Conservation (phyloP, 2,888 invertebrate species). For the Diloba caeruleocephala region DNA sequence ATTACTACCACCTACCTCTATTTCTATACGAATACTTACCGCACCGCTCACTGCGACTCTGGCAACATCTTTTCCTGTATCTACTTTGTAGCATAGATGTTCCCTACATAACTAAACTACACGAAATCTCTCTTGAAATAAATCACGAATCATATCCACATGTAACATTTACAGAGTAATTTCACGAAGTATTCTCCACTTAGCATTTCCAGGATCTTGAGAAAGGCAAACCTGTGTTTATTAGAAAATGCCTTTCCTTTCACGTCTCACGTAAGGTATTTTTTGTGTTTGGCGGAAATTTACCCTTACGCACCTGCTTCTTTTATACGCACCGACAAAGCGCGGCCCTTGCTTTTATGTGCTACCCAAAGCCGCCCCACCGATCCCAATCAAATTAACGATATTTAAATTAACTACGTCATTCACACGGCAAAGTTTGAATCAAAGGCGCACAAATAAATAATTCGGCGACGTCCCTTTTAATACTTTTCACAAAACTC, state of each 20-base stretch:
- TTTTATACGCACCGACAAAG: slow-evolving; percentile 66
- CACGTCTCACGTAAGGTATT: slow-evolving; percentile 68
- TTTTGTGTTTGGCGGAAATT: slow-evolving; percentile 68
- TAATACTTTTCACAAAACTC: slow-evolving; percentile 65
- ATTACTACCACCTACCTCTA: slow-evolving; percentile 70
- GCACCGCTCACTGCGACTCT: slow-evolving; percentile 34
- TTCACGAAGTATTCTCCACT: slow-evolving; percentile 25
- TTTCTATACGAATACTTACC: slow-evolving; percentile 53
- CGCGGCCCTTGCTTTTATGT: slow-evolving; percentile 59
- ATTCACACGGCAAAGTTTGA: slow-evolving; percentile 51
- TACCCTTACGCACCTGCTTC: slow-evolving; percentile 70
- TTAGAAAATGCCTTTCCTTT: slow-evolving; percentile 75
- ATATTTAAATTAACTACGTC: slow-evolving; percentile 64
- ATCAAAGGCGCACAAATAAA: slow-evolving; percentile 56
- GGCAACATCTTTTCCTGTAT: slow-evolving; percentile 34
- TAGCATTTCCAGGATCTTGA: slow-evolving; percentile 28
- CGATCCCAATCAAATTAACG: slow-evolving; percentile 66
- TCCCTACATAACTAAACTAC: slow-evolving; percentile 1
- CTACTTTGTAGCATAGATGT: slow-evolving; percentile 11
- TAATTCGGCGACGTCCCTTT: slow-evolving; percentile 61
- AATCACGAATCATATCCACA: slow-evolving; percentile 5
- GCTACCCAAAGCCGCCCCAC: slow-evolving; percentile 43
- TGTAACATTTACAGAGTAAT: slow-evolving; percentile 30
- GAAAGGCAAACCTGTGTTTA: slow-evolving; percentile 64
- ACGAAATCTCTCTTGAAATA: neutral